A percentile compares a stretch with the other conserved stretches of the same genome.
Conservation (phyloP, 2,888 invertebrate species). For the Malacosoma neustria region DNA sequence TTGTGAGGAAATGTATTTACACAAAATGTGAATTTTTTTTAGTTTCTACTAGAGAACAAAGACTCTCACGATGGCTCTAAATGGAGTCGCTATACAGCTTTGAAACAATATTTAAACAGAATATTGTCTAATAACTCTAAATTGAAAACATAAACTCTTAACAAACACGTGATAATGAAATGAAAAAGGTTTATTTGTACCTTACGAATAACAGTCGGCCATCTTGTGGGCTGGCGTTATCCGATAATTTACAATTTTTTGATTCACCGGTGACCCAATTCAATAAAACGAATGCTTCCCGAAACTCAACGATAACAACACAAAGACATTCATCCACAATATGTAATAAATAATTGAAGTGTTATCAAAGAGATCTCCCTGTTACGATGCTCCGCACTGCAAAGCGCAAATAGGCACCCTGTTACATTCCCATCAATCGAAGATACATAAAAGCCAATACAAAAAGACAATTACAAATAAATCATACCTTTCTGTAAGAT, state of each 20-base stretch:
- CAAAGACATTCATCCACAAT: slow-evolving; percentile 30
- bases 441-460: slow-evolving; percentile 13
- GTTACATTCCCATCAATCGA: slow-evolving; percentile 37
- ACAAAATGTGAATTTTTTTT: slow-evolving; percentile 13
- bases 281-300: slow-evolving; percentile 29
- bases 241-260: slow-evolving; percentile 54
- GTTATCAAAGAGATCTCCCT: slow-evolving; percentile 32
- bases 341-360: slow-evolving; percentile 29
- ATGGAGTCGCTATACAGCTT: slow-evolving; percentile 10
- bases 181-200: slow-evolving; percentile 54
- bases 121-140: slow-evolving; percentile 16
- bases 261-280: slow-evolving; percentile 39
- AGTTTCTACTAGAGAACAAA: slow-evolving; percentile 42
- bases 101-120: slow-evolving; percentile 17
- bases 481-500: slow-evolving; percentile 33
- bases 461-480: slow-evolving; percentile 10
- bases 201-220: slow-evolving; percentile 74
- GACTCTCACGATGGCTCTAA: slow-evolving; percentile 25
- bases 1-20: too few relatives aligned
- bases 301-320: slow-evolving; percentile 25
- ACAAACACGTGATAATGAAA: slow-evolving; percentile 23
- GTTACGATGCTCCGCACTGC: slow-evolving; percentile 45
- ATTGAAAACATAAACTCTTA: slow-evolving; percentile 19
- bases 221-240: slow-evolving; percentile 73
- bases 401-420: slow-evolving; percentile 52